Conservation (phyloP, 2,113 vertebrate species). For the Cephalopterus ornatus region DNA sequence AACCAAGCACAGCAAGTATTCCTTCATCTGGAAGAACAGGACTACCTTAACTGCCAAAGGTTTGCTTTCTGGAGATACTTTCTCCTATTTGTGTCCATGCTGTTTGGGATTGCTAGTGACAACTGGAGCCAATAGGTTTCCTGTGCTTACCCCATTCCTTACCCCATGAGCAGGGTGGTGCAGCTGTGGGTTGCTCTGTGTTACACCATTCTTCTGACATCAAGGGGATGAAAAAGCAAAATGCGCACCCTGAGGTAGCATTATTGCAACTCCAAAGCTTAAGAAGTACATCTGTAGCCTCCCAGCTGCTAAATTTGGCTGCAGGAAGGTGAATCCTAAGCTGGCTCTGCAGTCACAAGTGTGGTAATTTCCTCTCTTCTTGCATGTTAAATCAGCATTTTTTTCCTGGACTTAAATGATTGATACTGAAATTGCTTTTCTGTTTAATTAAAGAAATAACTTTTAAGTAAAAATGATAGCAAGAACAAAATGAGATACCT, state of each 20-base stretch:
- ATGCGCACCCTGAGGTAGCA: accelerated
- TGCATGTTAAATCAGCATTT: background rate
- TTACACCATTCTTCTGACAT: background rate
- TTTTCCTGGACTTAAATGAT: background rate
- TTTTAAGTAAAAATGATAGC: background rate
- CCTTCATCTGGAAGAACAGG: background rate
- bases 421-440: conserved; percentile 5
- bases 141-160: background rate
- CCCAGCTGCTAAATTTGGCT: background rate
- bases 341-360: background rate
- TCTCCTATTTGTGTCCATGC: background rate
- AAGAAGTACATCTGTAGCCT: background rate
- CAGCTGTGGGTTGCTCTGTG: background rate
- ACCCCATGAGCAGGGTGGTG: background rate
- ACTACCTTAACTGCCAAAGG: conserved; percentile 1
- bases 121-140: background rate
- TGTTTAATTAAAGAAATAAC: conserved; percentile 1
- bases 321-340: background rate
- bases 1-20: conserved; percentile 25
- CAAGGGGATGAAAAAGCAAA: background rate
- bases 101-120: background rate
- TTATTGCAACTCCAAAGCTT: background rate
- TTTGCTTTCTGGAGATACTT: background rate
- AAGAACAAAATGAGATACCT: background rate
- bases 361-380: background rate